Conservation (phyloP, 2,113 vertebrate species). For the Eleginops maclovinus region DNA sequence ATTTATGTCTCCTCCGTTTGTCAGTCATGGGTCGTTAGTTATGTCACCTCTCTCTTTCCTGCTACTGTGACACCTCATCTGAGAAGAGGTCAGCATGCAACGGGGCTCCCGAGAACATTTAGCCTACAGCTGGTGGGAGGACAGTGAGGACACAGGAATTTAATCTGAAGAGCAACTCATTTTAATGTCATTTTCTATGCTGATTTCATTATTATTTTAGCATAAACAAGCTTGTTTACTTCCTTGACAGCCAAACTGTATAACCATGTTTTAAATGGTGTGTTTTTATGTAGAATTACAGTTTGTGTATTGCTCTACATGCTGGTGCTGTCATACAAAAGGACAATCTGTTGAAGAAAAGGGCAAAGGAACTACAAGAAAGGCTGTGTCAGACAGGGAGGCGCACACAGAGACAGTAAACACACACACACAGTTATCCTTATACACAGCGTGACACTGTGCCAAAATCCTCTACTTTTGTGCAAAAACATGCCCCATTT, state of each 20-base stretch:
- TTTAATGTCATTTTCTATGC: background rate
- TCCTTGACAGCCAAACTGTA: constrained; percentile 75
- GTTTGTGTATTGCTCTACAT: background rate
- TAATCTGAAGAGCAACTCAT: background rate
- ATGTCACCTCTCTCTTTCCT: constrained; percentile 57
- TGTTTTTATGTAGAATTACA: background rate
- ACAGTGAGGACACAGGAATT: constrained; percentile 42
- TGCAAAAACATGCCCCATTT: constrained; percentile 56
- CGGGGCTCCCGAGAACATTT: constrained; percentile 50
- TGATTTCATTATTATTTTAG: background rate
- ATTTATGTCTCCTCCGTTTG: constrained; percentile 57
- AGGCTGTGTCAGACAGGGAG: constrained; percentile 4
- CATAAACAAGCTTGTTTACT: constrained; percentile 25
- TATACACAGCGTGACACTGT: constrained; percentile 10
- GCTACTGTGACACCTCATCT: constrained; percentile 52
- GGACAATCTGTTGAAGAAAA: background rate
- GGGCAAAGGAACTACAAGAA: background rate
- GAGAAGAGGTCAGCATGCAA: constrained; percentile 60
- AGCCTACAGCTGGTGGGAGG: constrained; percentile 50
- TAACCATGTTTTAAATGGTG: constrained; percentile 74
- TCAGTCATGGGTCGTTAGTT: constrained; percentile 65
- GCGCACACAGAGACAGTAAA: background rate
- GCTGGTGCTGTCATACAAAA: background rate
- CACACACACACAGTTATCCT: background rate
- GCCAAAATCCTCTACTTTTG: constrained; percentile 50